Evolutionary conservation across 23 tunicate genomes (phyloP).

Genomic region (Clavelina lepadiformis): DNA sequence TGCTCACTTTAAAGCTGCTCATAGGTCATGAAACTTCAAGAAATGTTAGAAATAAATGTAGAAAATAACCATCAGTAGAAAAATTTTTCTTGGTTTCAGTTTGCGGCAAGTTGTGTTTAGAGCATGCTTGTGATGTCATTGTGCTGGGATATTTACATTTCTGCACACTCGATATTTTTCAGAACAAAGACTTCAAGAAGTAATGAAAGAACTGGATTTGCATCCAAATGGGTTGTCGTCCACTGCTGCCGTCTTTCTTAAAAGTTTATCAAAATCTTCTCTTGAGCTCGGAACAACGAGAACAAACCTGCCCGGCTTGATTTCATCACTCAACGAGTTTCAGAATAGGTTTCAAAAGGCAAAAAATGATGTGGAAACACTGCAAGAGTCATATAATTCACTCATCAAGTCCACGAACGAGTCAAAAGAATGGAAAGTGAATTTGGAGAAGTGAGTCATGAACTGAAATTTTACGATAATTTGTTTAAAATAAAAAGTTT

Average conservation of each 20-base stretch:
- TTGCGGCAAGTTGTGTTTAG: background rate
- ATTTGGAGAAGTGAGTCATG: too few species aligned
- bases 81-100: background rate
- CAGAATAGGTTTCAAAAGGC: constrained; percentile 1
- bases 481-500: too few species aligned
- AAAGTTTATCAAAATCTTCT: constrained; percentile 3
- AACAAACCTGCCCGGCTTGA: background rate
- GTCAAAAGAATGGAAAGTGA: too few species aligned
- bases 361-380: background rate
- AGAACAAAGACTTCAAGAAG: constrained; percentile 22
- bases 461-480: too few species aligned
- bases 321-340: constrained; percentile 1
- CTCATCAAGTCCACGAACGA: too few species aligned
- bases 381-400: background rate
- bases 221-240: constrained; percentile 22
- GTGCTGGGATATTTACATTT: background rate
- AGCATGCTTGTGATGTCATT: background rate
- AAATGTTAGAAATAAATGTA: background rate
- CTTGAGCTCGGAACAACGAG: constrained; percentile 1
- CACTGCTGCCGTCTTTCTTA: constrained; percentile 2
- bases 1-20: too few species aligned
- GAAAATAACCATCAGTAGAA: background rate
- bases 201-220: constrained; percentile 10
- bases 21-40: too few species aligned
- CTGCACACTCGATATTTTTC: background rate